A percentile compares a stretch with the other conserved stretches of the same genome.
phyloP scores from a whole-genome alignment of 1,140 invertebrate species.

The Drosophila mayri region DNA sequence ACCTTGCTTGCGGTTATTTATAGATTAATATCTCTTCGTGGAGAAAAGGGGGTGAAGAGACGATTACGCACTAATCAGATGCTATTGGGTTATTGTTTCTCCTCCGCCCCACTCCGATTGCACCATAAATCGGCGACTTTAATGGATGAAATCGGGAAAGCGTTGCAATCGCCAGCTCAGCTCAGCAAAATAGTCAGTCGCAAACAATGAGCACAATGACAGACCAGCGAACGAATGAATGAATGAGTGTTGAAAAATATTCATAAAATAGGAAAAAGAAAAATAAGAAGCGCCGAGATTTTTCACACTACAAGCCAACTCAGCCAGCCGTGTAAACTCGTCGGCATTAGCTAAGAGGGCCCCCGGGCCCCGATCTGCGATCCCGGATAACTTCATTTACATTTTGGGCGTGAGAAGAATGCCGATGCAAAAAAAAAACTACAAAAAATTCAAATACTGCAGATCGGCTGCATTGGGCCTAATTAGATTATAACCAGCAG shows the following conservation, averaged over 20 bases:
- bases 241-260: conserved; percentile 58
- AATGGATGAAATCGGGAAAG: conserved; percentile 72
- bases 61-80: conserved; percentile 51
- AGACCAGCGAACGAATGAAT: conserved; percentile 20
- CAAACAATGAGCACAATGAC: conserved; percentile 61
- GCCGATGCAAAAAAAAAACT: conserved; percentile 18
- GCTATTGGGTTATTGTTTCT: conserved; percentile 27
- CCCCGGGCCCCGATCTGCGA: background rate
- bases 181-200: conserved; percentile 32
- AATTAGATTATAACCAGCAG: conserved; percentile 67
- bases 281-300: conserved; percentile 59
- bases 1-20: conserved; percentile 73
- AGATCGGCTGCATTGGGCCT: conserved; percentile 41
- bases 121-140: conserved; percentile 55
- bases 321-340: conserved; percentile 70
- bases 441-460: conserved; percentile 13
- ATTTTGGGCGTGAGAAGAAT: conserved; percentile 79
- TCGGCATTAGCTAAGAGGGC: conserved; percentile 64
- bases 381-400: conserved; percentile 68
- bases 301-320: conserved; percentile 65
- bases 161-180: conserved; percentile 54
- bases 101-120: conserved; percentile 22
- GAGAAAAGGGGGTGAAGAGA: conserved; percentile 42
- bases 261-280: conserved; percentile 51
- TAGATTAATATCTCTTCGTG: conserved; percentile 22